A percentile compares a stretch with the other conserved stretches of the same genome.
These are phyloP conservation scores for Geotrypetes seraphini DNA, from an alignment of 2,797 vertebrate species.

Conservation along the genomic window DNA sequence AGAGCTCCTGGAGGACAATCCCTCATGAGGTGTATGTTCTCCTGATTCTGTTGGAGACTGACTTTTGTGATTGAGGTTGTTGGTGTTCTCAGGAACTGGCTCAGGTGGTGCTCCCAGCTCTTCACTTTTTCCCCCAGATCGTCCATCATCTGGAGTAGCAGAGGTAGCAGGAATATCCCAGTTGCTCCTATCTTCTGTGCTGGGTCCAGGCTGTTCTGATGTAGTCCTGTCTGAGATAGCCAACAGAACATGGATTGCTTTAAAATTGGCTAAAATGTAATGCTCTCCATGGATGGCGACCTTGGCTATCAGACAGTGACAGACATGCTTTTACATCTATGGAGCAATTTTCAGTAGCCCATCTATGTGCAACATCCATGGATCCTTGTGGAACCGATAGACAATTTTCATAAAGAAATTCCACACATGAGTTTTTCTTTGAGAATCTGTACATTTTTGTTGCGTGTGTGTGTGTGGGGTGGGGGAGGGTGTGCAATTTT, in stretches of 20 bases:
- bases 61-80: background rate
- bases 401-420: too few relatives aligned
- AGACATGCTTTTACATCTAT: too few relatives aligned
- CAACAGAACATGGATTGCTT: slow-evolving; percentile 21
- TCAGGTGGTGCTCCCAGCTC: slow-evolving; percentile 5
- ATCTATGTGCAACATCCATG: too few relatives aligned
- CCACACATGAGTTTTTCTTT: too few relatives aligned
- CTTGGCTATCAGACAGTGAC: too few relatives aligned
- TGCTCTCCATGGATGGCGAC: too few relatives aligned
- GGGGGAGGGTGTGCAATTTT: too few relatives aligned
- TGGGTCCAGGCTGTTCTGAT: slow-evolving; percentile 25
- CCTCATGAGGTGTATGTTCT: slow-evolving; percentile 28
- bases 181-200: slow-evolving; percentile 4
- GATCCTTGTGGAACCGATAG: too few relatives aligned
- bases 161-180: background rate
- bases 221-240: slow-evolving; percentile 13
- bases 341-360: too few relatives aligned
- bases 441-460: too few relatives aligned
- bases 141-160: slow-evolving; percentile 14
- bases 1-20: slow-evolving; percentile 44
- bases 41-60: slow-evolving; percentile 48
- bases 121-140: slow-evolving; percentile 1
- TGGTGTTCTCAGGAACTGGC: slow-evolving; percentile 12
- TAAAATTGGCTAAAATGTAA: too few relatives aligned
- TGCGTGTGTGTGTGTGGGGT: too few relatives aligned